phyloP scores from a whole-genome alignment of 2,113 vertebrate genomes.

The Brachionichthys hirsutus region DNA sequence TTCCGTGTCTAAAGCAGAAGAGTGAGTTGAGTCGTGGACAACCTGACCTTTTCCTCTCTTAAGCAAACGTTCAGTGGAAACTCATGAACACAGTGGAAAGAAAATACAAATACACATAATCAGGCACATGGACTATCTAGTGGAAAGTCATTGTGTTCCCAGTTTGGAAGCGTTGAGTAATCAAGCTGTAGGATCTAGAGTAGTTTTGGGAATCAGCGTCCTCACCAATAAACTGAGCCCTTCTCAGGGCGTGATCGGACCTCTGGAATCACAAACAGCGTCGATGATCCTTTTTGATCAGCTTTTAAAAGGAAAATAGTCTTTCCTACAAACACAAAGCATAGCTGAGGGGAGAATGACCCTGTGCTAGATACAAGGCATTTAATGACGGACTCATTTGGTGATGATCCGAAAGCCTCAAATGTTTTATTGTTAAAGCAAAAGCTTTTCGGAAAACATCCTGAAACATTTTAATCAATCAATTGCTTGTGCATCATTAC shows the following conservation, averaged over 20 bases:
- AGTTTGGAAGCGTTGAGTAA: slow-evolving; percentile 43
- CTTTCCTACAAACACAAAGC: slow-evolving; percentile 1
- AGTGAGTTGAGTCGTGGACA: slow-evolving; percentile 24
- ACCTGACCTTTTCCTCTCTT: slow-evolving; percentile 53
- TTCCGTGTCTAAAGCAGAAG: slow-evolving; percentile 24
- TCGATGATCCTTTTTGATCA: not conserved
- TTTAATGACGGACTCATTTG: slow-evolving; percentile 1
- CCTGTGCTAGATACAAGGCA: not conserved
- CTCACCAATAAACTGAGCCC: slow-evolving; percentile 56
- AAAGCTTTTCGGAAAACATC: slow-evolving; percentile 7
- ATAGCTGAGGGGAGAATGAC: not conserved
- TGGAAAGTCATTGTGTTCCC: slow-evolving; percentile 52
- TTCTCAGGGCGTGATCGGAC: slow-evolving; percentile 15
- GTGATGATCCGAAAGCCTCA: not conserved
- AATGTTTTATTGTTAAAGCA: slow-evolving; percentile 26
- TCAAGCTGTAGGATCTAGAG: slow-evolving; percentile 46
- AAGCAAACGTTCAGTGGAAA: slow-evolving; percentile 61
- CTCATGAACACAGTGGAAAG: slow-evolving; percentile 49
- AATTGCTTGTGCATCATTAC: slow-evolving; percentile 7
- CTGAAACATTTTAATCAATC: slow-evolving; percentile 16
- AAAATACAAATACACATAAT: slow-evolving; percentile 50
- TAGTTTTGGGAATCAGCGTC: slow-evolving; percentile 58
- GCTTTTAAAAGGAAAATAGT: not conserved
- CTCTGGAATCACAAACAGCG: slow-evolving; percentile 9
- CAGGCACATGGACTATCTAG: slow-evolving; percentile 23